A percentile compares a stretch with the other conserved stretches of the same genome.
phyloP scores from a whole-genome alignment of 2,113 vertebrate genomes.

The Cyphomyrus discorhynchus region DNA sequence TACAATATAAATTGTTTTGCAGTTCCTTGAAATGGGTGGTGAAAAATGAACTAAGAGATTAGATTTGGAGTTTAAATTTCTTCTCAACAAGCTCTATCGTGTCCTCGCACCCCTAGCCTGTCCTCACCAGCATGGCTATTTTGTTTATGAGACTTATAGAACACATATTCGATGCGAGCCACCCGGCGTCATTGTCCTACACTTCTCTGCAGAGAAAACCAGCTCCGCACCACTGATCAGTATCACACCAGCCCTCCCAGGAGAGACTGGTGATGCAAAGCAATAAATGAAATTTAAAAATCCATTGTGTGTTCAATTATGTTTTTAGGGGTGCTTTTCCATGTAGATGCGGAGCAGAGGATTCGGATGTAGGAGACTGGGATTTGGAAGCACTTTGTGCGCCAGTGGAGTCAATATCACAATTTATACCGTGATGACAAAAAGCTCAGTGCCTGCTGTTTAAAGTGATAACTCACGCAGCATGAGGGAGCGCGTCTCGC shows the following conservation, averaged over 20 bases:
- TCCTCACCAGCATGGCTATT: background rate
- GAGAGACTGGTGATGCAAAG: background rate
- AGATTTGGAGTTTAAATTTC: background rate
- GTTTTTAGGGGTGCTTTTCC: background rate
- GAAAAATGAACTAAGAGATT: background rate
- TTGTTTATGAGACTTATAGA: background rate
- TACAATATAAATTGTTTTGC: background rate
- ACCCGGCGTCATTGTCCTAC: background rate
- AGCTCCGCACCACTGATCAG: background rate
- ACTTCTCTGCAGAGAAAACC: background rate
- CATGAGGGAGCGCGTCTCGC: background rate
- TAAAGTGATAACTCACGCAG: slow-evolving; percentile 3
- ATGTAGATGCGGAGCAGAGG: background rate
- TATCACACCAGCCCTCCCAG: background rate
- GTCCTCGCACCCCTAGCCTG: background rate
- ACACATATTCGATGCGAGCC: background rate
- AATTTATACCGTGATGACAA: background rate
- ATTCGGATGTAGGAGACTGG: background rate
- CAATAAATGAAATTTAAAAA: background rate
- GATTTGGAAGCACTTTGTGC: background rate
- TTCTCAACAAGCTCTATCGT: background rate
- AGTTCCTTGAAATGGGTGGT: background rate
- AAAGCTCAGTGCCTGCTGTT: background rate
- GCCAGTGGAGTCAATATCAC: background rate
- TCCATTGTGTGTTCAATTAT: background rate